Evolutionary conservation across 2,113 vertebrate genomes (phyloP).

Genomic region (Eira barbara): DNA sequence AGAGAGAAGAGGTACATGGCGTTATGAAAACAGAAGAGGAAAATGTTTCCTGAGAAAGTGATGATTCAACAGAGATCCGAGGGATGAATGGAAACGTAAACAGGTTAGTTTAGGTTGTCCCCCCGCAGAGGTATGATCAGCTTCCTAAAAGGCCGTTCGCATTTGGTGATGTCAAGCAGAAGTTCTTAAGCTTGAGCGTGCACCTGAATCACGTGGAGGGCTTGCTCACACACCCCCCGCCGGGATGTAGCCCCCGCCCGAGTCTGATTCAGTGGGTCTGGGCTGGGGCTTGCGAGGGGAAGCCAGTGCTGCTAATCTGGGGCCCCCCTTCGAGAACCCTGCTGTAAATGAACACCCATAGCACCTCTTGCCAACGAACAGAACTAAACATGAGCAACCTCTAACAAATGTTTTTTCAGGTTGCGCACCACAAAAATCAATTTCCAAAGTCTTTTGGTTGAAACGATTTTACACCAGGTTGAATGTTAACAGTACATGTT

Average conservation of each 20-base stretch:
- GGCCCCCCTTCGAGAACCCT: background rate
- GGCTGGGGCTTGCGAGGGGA: too few relatives aligned
- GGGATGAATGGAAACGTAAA: background rate
- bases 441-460: conserved; percentile 38
- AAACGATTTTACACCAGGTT: conserved; percentile 56
- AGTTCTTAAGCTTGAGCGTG: background rate
- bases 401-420: conserved; percentile 23
- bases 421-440: conserved; percentile 41
- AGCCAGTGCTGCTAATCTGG: background rate
- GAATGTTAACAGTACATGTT: conserved; percentile 57
- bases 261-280: background rate
- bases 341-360: background rate
- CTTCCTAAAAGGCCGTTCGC: background rate
- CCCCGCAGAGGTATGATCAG: background rate
- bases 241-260: background rate
- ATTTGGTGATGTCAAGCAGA: background rate
- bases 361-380: background rate
- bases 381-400: background rate
- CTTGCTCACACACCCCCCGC: rapidly evolving
- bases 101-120: background rate
- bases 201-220: background rate
- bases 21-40: background rate
- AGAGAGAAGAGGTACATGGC: background rate
- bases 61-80: background rate
- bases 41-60: background rate